Conservation (phyloP, 1,140 invertebrate genomes). For the Homarus americanus region DNA sequence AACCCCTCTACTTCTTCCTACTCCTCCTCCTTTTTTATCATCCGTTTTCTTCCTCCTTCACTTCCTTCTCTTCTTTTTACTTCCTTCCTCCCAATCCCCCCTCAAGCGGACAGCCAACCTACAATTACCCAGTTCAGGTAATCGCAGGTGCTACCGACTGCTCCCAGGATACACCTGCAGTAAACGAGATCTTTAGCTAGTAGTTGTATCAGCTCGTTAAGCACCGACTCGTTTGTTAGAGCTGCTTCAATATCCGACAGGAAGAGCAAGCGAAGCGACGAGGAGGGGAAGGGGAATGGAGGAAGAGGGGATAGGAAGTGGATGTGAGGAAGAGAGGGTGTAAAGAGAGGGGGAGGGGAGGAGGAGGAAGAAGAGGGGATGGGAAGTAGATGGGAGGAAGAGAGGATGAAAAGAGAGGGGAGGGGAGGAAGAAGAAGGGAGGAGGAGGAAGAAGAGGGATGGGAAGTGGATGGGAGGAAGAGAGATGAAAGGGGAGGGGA, state of each 20-base stretch:
- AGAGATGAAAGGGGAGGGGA: too few relatives aligned
- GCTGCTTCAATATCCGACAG: neutral
- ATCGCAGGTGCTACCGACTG: too few relatives aligned
- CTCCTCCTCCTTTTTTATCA: neutral
- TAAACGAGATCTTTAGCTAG: neutral
- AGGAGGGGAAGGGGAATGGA: neutral
- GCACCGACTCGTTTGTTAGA: neutral
- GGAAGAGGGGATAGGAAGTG: neutral
- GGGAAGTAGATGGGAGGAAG: neutral
- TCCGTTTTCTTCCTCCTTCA: neutral
- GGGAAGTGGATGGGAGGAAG: neutral
- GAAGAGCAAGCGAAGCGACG: neutral
- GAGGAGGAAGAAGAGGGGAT: neutral
- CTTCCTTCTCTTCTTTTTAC: neutral
- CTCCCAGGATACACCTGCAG: too few relatives aligned
- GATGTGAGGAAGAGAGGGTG: too few relatives aligned
- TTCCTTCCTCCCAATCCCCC: neutral
- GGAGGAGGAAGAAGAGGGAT: neutral
- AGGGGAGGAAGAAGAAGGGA: neutral
- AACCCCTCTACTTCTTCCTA: neutral
- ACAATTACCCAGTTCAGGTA: too few relatives aligned
- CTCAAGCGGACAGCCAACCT: too few relatives aligned
- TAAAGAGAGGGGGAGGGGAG: too few relatives aligned
- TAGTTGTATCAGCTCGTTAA: constrained; percentile 11
- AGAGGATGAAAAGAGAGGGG: neutral